Conservation (phyloP, 1,140 invertebrate species). For the Macrocentrus cingulum region DNA sequence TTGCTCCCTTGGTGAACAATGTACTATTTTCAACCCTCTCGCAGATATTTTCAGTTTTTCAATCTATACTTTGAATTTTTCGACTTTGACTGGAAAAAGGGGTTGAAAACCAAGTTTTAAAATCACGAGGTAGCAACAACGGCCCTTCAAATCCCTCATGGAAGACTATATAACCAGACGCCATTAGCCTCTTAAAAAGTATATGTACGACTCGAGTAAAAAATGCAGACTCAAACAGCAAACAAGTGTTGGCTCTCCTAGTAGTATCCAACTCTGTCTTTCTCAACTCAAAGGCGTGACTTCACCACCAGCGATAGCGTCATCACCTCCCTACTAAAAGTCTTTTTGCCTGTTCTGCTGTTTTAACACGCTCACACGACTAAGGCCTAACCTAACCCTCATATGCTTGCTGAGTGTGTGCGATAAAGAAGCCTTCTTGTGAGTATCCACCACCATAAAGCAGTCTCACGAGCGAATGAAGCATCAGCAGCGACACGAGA, state of each 20-base stretch:
- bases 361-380: background rate
- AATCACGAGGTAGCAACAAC: background rate
- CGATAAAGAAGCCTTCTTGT: background rate
- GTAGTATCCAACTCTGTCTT: background rate
- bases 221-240: background rate
- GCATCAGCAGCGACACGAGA: constrained; percentile 24
- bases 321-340: background rate
- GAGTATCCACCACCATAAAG: background rate
- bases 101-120: no score
- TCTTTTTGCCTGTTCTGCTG: background rate
- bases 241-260: background rate
- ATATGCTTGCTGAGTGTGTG: no score
- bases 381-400: background rate
- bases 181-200: background rate
- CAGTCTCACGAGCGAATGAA: background rate
- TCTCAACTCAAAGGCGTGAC: background rate
- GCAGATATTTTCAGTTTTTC: no score
- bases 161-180: background rate
- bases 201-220: background rate
- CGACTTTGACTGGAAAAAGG: no score
- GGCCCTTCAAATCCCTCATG: background rate
- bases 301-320: constrained; percentile 5
- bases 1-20: no score
- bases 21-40: no score
- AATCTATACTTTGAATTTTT: no score